These are phyloP conservation scores for Oceanites oceanicus DNA, from an alignment of 2,113 vertebrate genomes.

Conservation along the genomic window DNA sequence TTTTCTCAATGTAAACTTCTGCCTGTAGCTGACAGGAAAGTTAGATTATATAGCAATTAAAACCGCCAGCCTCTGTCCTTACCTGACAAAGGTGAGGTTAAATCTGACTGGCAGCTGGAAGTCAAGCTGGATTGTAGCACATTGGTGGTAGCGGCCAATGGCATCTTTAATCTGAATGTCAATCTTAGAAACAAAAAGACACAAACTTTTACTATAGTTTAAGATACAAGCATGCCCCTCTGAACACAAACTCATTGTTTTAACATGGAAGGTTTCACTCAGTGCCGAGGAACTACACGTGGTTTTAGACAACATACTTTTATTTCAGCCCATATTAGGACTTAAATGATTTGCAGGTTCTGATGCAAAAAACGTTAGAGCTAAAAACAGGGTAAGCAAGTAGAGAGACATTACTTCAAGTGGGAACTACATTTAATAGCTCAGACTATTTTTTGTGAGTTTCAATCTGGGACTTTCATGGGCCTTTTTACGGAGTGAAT, in stretches of 20 bases:
- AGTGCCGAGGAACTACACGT: neutral
- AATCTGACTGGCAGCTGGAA: conserved; percentile 97
- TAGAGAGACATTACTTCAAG: neutral
- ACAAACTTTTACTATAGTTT: neutral
- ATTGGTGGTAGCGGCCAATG: conserved; percentile 96
- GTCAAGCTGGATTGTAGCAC: conserved; percentile 96
- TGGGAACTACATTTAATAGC: neutral
- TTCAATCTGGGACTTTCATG: neutral
- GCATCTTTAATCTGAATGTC: conserved; percentile 99
- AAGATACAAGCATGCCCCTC: neutral
- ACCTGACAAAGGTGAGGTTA: conserved; percentile 93
- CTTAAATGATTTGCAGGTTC: neutral
- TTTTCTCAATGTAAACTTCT: neutral
- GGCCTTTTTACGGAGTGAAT: neutral
- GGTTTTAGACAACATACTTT: neutral
- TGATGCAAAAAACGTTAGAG: neutral
- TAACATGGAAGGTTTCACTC: neutral
- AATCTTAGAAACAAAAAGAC: conserved; percentile 76
- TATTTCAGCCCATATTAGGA: neutral
- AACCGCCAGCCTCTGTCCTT: neutral
- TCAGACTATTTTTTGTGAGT: neutral
- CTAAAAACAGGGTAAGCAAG: neutral
- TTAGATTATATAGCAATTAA: neutral
- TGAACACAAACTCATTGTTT: neutral
- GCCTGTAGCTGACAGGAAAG: neutral